Conservation (phyloP, 2,113 vertebrate genomes). For the Climacteris rufus region DNA sequence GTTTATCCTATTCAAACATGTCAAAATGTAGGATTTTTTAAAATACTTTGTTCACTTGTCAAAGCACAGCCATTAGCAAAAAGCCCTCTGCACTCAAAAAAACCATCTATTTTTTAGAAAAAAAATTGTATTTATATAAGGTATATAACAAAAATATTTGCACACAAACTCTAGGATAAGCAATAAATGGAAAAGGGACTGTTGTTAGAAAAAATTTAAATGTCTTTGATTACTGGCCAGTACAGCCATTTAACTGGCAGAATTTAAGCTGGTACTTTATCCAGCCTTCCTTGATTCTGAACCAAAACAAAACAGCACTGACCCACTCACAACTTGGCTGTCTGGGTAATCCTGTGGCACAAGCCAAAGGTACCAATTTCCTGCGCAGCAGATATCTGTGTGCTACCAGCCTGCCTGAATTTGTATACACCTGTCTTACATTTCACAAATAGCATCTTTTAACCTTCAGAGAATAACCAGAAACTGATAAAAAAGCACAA, state of each 20-base stretch:
- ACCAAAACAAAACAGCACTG: background rate
- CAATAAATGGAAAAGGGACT: background rate
- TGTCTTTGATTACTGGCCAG: background rate
- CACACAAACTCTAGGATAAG: background rate
- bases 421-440: background rate
- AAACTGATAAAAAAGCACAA: background rate
- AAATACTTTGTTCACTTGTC: background rate
- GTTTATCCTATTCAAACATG: background rate
- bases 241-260: background rate
- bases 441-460: background rate
- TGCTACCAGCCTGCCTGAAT: background rate
- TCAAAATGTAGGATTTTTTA: rapidly evolving
- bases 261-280: background rate
- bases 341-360: background rate
- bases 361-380: background rate
- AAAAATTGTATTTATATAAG: background rate
- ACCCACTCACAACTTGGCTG: background rate
- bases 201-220: background rate
- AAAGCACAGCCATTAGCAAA: background rate
- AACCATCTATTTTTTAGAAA: background rate
- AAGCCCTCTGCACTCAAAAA: background rate
- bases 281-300: background rate
- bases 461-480: background rate
- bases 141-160: background rate
- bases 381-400: background rate